A percentile compares a stretch with the other conserved stretches of the same genome.
These are phyloP conservation scores for Orthosia cruda DNA, from an alignment of 2,888 invertebrate species.

Conservation along the genomic window DNA sequence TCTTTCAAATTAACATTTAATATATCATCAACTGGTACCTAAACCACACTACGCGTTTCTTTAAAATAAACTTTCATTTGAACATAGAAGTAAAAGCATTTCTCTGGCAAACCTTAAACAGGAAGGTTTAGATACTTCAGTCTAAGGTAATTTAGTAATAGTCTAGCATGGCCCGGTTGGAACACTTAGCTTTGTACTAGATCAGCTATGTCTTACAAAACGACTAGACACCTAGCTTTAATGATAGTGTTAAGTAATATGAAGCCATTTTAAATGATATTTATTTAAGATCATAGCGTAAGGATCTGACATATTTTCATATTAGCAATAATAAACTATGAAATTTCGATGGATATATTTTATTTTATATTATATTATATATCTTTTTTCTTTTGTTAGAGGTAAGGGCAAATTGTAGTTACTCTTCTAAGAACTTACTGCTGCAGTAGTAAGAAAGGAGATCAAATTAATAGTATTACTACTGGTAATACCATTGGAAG, in stretches of 20 bases:
- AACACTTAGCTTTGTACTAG: constrained; percentile 69
- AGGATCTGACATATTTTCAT: constrained; percentile 30
- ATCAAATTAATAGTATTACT: no score
- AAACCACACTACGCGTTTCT: background rate
- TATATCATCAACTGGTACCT: background rate
- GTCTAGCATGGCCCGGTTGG: constrained; percentile 69
- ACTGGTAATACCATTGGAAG: no score
- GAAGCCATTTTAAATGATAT: constrained; percentile 30
- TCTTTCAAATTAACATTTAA: background rate
- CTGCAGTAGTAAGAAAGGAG: no score
- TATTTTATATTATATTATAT: no score
- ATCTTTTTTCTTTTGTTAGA: no score
- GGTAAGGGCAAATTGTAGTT: no score
- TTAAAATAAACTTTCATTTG: constrained; percentile 24
- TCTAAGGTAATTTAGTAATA: constrained; percentile 62
- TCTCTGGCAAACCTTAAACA: constrained; percentile 50
- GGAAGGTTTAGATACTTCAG: constrained; percentile 58
- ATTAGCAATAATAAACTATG: constrained; percentile 10
- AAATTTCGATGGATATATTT: background rate
- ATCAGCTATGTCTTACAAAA: constrained; percentile 72
- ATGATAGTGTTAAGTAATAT: constrained; percentile 71
- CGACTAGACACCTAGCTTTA: constrained; percentile 66
- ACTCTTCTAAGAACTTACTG: no score
- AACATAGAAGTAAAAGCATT: constrained; percentile 59
- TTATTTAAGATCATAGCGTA: constrained; percentile 35